Base-by-base conservation (phyloP, 2,797 vertebrate genomes). In the Coracias cyanogaster region DNA sequence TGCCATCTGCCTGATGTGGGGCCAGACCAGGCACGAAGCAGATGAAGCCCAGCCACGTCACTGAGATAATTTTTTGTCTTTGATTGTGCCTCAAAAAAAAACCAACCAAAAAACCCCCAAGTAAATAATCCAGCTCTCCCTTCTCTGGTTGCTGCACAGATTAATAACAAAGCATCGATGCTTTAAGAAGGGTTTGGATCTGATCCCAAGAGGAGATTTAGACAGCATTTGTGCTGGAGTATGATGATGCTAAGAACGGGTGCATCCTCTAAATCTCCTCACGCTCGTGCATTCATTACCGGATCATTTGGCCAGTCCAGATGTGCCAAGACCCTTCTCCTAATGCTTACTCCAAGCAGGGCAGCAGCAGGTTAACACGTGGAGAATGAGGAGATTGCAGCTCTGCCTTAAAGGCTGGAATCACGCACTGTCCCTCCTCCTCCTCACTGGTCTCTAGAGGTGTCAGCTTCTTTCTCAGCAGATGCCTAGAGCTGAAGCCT, bases 171-270 rank as follows among this genome's bases (percentile, higher is more conserved):
- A 93, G 76, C 96, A 82, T 60, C 4, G 4, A 55, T 55, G 74
- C 87, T 89, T 71, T 95, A 90, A 81, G 93, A 61, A 83, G 80
- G 87, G 72, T 93, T 97, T 94, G 94, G 95, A 92, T 95, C 82
- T 28, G 65, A 86, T 96, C 91, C 94, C 79, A 35, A 88, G 85
- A 74, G 72, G 60, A 88, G 88, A 94, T 94, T 95, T 81, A 90
- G 67, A 3, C 43, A 73, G 87, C 0, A 3, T 88, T 90, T 15
- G 2, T 78, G 58, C 93, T 57, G 31, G 82, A 54, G 5, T 70
- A 31, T 11, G 69, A 33, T 70, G 74, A 24, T 60, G 25, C 1
- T 5, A n/a, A 86, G 85, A 91, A 94, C 0, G 25, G 41, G 61
- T 71, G 65, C 82, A 91, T 86, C 79, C 72, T 90, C 76, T 58